Conservation (phyloP, 1,140 invertebrate species). For the Trichonephila inaurata region DNA sequence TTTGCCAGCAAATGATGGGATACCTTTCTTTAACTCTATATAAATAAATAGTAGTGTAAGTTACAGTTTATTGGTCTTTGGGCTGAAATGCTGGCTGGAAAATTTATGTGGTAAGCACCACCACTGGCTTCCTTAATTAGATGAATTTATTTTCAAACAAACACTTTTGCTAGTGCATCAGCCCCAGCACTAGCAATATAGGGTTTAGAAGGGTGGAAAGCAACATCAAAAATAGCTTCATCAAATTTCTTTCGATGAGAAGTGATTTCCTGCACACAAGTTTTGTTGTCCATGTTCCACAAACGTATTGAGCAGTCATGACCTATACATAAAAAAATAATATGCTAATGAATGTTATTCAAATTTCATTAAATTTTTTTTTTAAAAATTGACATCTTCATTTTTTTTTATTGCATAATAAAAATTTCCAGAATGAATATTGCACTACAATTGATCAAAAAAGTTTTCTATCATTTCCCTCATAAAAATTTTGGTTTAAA, state of each 20-base stretch:
- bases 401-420: too few species aligned
- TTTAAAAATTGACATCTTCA: too few species aligned
- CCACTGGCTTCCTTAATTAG: conserved; percentile 53
- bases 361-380: too few species aligned
- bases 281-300: conserved; percentile 99
- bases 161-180: conserved; percentile 99
- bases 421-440: too few species aligned
- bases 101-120: conserved; percentile 42
- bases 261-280: conserved; percentile 99
- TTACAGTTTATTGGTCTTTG: conserved; percentile 73
- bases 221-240: conserved; percentile 99
- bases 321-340: conserved; percentile 82
- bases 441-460: too few species aligned
- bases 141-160: conserved; percentile 80
- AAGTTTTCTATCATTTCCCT: too few species aligned
- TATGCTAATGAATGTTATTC: too few species aligned
- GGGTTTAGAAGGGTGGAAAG: conserved; percentile 98
- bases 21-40: conserved; percentile 39
- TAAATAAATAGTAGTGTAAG: conserved; percentile 76
- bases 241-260: conserved; percentile 99
- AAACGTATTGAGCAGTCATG: conserved; percentile 99
- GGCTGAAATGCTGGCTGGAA: conserved; percentile 74
- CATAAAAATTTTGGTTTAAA: too few species aligned
- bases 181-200: conserved; percentile 99
- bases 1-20: conserved; percentile 65